A percentile compares a stretch with the other conserved stretches of the same genome.
Evolutionary conservation across 2,797 vertebrate genomes (phyloP).

Genomic region (Catamblyrhynchus diadema): DNA sequence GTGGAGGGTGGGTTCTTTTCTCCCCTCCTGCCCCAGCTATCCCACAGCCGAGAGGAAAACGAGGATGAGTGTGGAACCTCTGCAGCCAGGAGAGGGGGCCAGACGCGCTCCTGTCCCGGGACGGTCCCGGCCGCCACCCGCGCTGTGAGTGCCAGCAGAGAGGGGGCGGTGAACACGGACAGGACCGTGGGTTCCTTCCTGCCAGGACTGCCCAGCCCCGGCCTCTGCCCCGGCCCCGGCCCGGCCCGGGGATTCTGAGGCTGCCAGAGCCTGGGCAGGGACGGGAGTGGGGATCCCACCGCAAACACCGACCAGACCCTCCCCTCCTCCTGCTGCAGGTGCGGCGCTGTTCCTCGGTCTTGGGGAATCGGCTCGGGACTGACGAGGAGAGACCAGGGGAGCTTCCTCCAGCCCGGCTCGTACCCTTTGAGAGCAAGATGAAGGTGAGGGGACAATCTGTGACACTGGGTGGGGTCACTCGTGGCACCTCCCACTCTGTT

Average conservation of each 20-base stretch:
- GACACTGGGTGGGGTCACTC: accelerated
- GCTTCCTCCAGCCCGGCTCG: background rate
- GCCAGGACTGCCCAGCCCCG: background rate
- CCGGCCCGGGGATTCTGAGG: background rate
- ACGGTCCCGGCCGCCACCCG: accelerated
- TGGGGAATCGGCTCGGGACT: background rate
- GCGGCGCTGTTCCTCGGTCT: background rate
- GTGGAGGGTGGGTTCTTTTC: accelerated
- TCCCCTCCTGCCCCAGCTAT: background rate
- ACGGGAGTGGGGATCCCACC: accelerated
- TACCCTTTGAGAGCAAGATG: accelerated
- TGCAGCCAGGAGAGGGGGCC: background rate
- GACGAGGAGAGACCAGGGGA: accelerated
- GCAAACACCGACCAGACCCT: background rate
- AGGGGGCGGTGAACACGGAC: no score
- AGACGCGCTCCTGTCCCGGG: background rate
- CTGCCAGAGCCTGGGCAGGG: accelerated
- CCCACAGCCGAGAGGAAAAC: accelerated
- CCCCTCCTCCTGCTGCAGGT: background rate
- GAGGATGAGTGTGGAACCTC: accelerated
- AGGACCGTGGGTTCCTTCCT: accelerated
- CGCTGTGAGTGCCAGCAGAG: background rate
- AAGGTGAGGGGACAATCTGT: background rate
- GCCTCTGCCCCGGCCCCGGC: background rate
- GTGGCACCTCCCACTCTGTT: background rate